Conservation (phyloP, 2,797 vertebrate species). For the Varecia variegata region DNA sequence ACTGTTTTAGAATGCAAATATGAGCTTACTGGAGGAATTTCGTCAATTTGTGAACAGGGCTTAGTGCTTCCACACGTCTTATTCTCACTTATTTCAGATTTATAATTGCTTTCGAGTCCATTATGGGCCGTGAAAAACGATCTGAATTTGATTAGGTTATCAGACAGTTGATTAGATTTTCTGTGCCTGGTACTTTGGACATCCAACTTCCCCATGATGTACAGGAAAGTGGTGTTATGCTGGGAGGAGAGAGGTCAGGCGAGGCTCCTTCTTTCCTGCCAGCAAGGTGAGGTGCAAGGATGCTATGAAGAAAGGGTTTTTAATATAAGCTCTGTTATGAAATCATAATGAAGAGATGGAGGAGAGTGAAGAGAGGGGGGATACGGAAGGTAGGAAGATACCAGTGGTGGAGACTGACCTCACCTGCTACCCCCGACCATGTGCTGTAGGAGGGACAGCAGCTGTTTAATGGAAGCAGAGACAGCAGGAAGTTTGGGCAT, state of each 20-base stretch:
- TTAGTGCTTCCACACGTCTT: background rate
- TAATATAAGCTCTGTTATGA: background rate
- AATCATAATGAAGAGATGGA: background rate
- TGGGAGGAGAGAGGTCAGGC: background rate
- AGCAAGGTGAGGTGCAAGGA: background rate
- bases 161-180: background rate
- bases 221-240: background rate
- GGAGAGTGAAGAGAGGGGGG: background rate
- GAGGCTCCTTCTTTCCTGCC: background rate
- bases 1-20: conserved; percentile 39
- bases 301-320: background rate
- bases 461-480: background rate
- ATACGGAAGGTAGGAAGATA: background rate
- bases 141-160: background rate
- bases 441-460: background rate
- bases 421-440: background rate
- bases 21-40: background rate
- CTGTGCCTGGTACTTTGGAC: background rate
- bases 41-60: background rate
- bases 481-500: background rate
- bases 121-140: background rate
- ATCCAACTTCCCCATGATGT: rapidly evolving
- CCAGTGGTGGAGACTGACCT: background rate
- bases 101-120: conserved; percentile 4
- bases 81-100: conserved; percentile 29